Evolutionary conservation across 2,888 invertebrate genomes (phyloP).

Genomic region (Aproaerema taeniolella): DNA sequence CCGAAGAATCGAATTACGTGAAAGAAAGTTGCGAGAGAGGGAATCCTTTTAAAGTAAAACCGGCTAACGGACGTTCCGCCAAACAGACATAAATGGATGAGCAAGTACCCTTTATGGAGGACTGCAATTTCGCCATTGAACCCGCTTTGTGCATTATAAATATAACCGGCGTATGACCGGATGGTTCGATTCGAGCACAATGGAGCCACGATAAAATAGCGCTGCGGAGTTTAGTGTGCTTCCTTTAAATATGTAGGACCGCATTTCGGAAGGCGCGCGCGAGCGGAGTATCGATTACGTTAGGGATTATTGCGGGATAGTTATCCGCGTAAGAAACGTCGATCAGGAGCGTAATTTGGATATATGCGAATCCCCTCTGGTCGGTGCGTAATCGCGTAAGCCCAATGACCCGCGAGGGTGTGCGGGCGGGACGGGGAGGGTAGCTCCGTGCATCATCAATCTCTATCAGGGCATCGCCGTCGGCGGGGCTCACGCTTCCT

Average conservation of each 20-base stretch:
- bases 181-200: conserved; percentile 21
- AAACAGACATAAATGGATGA: conserved; percentile 7
- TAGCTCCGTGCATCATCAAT: conserved; percentile 58
- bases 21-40: conserved; percentile 12
- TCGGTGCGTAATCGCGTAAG: conserved; percentile 58
- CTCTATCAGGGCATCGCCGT: conserved; percentile 61
- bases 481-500: conserved; percentile 41
- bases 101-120: conserved; percentile 9
- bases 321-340: conserved; percentile 67
- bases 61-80: conserved; percentile 4
- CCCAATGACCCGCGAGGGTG: conserved; percentile 48
- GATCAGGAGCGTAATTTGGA: conserved; percentile 71
- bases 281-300: conserved; percentile 17
- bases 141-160: conserved; percentile 15
- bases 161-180: conserved; percentile 9
- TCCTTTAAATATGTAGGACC: conserved; percentile 7
- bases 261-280: conserved; percentile 7
- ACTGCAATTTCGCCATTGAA: conserved; percentile 19
- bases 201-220: conserved; percentile 28
- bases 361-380: conserved; percentile 69
- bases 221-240: conserved; percentile 14
- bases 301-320: conserved; percentile 46
- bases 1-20: conserved; percentile 27
- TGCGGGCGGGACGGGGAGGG: conserved; percentile 28
- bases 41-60: neutral